Conservation (phyloP, 2,888 invertebrate genomes). For the Cetonia aurata region DNA sequence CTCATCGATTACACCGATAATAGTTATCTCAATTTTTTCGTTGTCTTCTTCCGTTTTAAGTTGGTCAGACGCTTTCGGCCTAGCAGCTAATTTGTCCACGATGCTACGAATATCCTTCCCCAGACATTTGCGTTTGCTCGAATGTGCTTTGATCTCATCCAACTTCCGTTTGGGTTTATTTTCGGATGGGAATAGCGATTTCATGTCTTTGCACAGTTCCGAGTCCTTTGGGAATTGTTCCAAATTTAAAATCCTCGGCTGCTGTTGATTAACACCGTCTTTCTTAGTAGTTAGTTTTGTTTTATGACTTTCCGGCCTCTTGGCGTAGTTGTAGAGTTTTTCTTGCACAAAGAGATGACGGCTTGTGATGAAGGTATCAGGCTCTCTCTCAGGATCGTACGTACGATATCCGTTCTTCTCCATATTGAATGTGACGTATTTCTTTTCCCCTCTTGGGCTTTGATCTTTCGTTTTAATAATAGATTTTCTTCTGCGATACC, state of each 20-base stretch:
- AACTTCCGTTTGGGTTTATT: constrained; percentile 20
- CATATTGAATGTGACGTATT: no score
- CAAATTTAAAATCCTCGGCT: constrained; percentile 12
- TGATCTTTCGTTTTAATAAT: no score
- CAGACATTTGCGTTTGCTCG: constrained; percentile 11
- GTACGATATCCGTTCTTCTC: no score
- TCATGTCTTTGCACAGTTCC: background rate
- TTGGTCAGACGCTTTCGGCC: background rate
- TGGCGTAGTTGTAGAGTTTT: no score
- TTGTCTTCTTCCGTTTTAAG: background rate
- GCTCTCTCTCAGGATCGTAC: no score
- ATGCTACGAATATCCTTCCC: constrained; percentile 12
- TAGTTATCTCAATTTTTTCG: constrained; percentile 14
- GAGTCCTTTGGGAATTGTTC: constrained; percentile 4
- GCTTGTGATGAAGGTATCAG: no score
- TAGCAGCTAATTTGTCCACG: background rate
- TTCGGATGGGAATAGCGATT: background rate
- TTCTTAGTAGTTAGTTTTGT: no score
- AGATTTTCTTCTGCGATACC: no score
- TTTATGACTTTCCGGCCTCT: no score
- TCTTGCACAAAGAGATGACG: no score
- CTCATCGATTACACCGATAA: constrained; percentile 16
- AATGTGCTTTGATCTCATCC: background rate
- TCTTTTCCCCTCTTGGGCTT: no score
- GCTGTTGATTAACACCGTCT: no score